phyloP scores from a whole-genome alignment of 2,113 vertebrate species.

The Pipa parva region DNA sequence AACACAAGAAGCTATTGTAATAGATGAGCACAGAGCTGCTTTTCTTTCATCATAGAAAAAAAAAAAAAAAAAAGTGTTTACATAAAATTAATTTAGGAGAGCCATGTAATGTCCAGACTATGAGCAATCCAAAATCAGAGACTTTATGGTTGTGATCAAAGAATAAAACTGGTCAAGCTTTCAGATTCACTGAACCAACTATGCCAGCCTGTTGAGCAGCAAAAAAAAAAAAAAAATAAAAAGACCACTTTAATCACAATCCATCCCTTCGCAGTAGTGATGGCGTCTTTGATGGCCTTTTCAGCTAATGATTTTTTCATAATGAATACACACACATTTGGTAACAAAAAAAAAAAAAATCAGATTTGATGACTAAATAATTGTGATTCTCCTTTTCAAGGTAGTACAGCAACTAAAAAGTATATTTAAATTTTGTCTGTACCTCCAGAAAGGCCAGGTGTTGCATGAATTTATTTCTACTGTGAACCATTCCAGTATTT shows the following conservation, averaged over 20 bases:
- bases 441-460: no score
- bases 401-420: no score
- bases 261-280: neutral
- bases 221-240: slow-evolving; percentile 23
- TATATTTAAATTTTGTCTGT: no score
- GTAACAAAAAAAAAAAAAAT: no score
- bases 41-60: slow-evolving; percentile 51
- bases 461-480: no score
- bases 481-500: no score
- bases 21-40: slow-evolving; percentile 47
- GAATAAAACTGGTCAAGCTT: slow-evolving; percentile 54
- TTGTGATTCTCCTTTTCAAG: no score
- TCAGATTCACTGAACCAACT: slow-evolving; percentile 47
- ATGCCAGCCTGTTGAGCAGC: slow-evolving; percentile 39
- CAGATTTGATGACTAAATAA: no score
- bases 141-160: slow-evolving; percentile 48
- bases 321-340: no score
- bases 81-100: slow-evolving; percentile 46
- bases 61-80: slow-evolving; percentile 47
- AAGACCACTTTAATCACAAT: neutral
- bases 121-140: slow-evolving; percentile 45
- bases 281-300: neutral
- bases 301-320: neutral
- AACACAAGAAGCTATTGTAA: slow-evolving; percentile 54
- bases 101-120: slow-evolving; percentile 47